A percentile compares a stretch with the other conserved stretches of the same genome.
phyloP scores from a whole-genome alignment of 2,797 vertebrate genomes.

The Brachyrhaphis roseni region DNA sequence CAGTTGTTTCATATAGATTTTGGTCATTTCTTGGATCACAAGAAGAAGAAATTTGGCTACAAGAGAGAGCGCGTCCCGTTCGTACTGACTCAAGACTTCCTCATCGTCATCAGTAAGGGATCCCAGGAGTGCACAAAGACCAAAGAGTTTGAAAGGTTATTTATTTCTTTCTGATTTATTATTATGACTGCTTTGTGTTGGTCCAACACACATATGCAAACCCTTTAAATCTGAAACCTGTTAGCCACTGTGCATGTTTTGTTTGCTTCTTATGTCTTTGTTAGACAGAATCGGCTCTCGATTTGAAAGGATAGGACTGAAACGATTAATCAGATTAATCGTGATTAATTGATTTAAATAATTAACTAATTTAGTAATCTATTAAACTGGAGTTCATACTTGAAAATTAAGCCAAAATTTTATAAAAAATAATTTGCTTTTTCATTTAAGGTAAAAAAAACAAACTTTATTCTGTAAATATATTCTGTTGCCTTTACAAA shows the following conservation, averaged over 20 bases:
- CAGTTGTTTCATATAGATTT: slow-evolving; percentile 89
- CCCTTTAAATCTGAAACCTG: not conserved
- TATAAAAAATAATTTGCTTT: no score
- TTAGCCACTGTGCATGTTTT: not conserved
- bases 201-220: not conserved
- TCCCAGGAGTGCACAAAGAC: slow-evolving; percentile 86
- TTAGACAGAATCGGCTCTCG: not conserved
- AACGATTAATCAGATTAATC: not conserved
- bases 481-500: no score
- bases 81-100: slow-evolving; percentile 87
- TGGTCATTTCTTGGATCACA: slow-evolving; percentile 88
- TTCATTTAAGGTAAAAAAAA: no score
- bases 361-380: no score
- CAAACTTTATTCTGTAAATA: no score
- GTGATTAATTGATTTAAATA: no score
- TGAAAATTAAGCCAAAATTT: not conserved
- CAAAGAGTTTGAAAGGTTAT: slow-evolving; percentile 86
- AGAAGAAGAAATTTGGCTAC: slow-evolving; percentile 90
- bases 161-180: not conserved
- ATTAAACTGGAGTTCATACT: not conserved
- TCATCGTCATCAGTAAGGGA: slow-evolving; percentile 89
- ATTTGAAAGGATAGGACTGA: not conserved
- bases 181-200: not conserved
- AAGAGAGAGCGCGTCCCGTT: slow-evolving; percentile 88
- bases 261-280: not conserved